Percentiles rank a stretch among this genome's conserved stretches.
Evolutionary conservation across 2,113 vertebrate species (phyloP).

Genomic region (Leucopsar rothschildi): DNA sequence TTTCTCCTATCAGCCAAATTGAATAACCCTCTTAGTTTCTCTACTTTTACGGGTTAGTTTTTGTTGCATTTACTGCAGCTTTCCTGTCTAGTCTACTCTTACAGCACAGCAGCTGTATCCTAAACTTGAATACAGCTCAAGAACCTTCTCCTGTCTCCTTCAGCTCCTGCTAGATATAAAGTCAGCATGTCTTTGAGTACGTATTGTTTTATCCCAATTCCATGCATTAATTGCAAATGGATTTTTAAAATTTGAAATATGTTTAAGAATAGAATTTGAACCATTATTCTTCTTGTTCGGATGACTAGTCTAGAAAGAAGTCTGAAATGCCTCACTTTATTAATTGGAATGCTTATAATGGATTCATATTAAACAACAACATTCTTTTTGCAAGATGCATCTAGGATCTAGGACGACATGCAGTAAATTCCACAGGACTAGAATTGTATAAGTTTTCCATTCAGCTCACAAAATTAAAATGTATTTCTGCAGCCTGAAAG

Average conservation of each 20-base stretch:
- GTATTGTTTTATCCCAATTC: neutral
- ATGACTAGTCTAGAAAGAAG: neutral
- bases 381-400: neutral
- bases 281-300: neutral
- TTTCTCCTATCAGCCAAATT: neutral
- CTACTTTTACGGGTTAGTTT: neutral
- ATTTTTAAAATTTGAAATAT: neutral
- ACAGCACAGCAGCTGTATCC: neutral
- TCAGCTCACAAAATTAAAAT: neutral
- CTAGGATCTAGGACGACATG: neutral
- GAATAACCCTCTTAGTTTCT: neutral
- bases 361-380: neutral
- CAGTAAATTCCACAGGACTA: neutral
- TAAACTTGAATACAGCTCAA: neutral
- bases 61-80: neutral
- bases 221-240: neutral
- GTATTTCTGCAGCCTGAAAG: neutral
- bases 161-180: neutral
- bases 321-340: neutral
- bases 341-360: neutral
- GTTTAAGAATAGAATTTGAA: neutral
- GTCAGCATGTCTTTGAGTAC: neutral
- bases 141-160: neutral
- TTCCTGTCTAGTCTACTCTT: neutral
- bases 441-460: neutral